Base-by-base conservation (phyloP, 1,140 invertebrate species). In the Philopotamus ludificatus region DNA sequence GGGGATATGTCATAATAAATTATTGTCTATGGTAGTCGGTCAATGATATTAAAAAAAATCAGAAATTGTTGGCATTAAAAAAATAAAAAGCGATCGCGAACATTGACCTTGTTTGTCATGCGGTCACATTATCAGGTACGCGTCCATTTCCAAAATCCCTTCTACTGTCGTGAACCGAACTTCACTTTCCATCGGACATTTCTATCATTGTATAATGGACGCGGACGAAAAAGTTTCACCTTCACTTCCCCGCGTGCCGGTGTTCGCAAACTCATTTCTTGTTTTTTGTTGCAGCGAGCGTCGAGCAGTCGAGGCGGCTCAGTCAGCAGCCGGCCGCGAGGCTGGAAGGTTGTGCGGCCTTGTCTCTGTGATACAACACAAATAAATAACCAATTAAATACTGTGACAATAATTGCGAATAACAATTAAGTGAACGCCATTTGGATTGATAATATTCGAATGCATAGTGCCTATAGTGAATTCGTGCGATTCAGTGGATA, bases 161-260 rank as follows among this genome's bases (percentile, higher is more conserved):
- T 10, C 21, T 41, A 25, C 26, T 34, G n/a, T 57, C 12, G 57
- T 47, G 44, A 41, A 25, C 44, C 42, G 23, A 20, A 7, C 42
- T 41, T 60, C 41, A 60, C 57, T 60, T 60, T 60, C 57, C 57
- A 60, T 60, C 57, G 39, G 42, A 47, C 57, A 39, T 28, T 42
- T 45, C 59, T 51, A 20, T 28, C 28, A 41, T 65, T 65, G 63
- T 65, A 57, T 65, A 65, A 65, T 41, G 25, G 44, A 49, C 22
- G 53, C 21, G 58, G 63, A 65, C 16, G 51, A 55, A 55, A 57
- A 39, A 22, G 63, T 55, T 47, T 57, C 53, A 57, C 63, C 63
- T 65, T 65, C 63, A 65, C 61, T 63, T 63, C 59, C 23, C 45
- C n/a, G 22, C 16, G 15, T n/a, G 53, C 16, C 20, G 4, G 26